Evolutionary conservation across 2,113 vertebrate genomes (phyloP).

Genomic region (Saiga tatarica): DNA sequence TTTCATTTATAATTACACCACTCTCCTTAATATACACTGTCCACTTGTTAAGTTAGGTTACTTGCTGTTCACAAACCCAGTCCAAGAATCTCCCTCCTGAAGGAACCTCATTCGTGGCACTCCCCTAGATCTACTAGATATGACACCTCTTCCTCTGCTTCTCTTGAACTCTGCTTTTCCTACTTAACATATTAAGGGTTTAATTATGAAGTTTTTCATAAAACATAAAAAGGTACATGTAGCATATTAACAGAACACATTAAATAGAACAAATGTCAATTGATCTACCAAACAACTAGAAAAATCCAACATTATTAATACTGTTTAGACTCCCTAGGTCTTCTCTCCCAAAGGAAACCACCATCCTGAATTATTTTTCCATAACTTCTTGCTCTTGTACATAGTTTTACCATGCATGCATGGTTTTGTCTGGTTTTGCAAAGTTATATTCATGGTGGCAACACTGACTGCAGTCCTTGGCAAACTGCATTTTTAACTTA

Average conservation of each 20-base stretch:
- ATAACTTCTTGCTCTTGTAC: background rate
- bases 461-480: background rate
- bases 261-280: background rate
- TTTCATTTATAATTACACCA: background rate
- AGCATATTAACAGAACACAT: background rate
- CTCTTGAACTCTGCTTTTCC: background rate
- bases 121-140: background rate
- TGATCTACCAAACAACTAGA: background rate
- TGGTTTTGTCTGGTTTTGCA: background rate
- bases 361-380: background rate
- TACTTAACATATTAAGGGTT: background rate
- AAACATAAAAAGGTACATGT: background rate
- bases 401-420: background rate
- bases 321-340: background rate
- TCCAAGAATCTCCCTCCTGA: background rate
- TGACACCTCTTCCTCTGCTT: background rate
- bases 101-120: background rate
- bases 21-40: background rate
- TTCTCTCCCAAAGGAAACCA: background rate
- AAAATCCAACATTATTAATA: background rate
- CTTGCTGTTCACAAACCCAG: background rate
- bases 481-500: background rate
- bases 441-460: background rate
- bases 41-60: background rate
- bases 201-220: background rate